Conservation (phyloP, 2,797 vertebrate species). For the Pagetopsis macropterus region DNA sequence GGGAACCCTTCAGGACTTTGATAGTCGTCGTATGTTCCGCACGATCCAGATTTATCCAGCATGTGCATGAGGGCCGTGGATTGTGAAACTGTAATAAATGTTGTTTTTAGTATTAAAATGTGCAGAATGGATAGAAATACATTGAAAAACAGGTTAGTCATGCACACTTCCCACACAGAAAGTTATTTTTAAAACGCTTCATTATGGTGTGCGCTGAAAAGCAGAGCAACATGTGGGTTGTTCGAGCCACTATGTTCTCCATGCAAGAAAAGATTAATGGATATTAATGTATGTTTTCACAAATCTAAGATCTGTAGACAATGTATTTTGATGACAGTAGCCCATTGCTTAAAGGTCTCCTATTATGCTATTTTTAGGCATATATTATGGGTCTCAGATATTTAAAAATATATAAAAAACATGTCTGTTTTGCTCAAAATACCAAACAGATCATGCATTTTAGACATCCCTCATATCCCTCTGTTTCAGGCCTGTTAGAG, state of each 20-base stretch:
- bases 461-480: too few species aligned
- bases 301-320: background rate
- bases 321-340: background rate
- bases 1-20: conserved; percentile 86
- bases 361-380: too few species aligned
- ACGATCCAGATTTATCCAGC: conserved; percentile 86
- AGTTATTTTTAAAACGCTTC: conserved; percentile 5
- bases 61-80: conserved; percentile 86
- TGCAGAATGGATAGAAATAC: conserved; percentile 20
- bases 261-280: conserved; percentile 6
- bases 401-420: too few species aligned
- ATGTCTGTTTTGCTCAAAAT: too few species aligned
- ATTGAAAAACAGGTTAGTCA: background rate
- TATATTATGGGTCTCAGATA: too few species aligned
- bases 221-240: background rate
- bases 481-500: too few species aligned
- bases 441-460: too few species aligned
- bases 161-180: background rate
- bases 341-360: too few species aligned
- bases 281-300: background rate
- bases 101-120: conserved; percentile 25
- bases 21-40: conserved; percentile 85
- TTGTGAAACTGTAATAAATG: conserved; percentile 75
- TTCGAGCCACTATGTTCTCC: conserved; percentile 3
- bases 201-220: conserved; percentile 35